A percentile compares a stretch with the other conserved stretches of the same genome.
These are phyloP conservation scores for Poecilia wingei DNA, from an alignment of 2,797 vertebrate genomes.

Conservation along the genomic window DNA sequence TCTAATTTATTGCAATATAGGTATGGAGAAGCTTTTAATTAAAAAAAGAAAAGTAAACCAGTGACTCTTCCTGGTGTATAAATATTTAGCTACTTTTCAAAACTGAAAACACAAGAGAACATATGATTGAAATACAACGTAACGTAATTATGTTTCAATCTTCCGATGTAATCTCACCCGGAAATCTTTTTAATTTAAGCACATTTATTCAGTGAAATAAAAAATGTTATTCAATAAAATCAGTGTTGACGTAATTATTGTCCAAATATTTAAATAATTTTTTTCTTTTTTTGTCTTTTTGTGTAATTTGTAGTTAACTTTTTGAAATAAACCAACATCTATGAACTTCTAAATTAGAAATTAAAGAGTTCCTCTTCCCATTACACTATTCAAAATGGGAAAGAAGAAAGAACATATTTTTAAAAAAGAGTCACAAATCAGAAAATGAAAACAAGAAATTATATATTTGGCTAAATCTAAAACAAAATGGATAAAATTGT, in stretches of 20 bases:
- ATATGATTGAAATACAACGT: background rate
- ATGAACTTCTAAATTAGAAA: background rate
- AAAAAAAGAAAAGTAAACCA: background rate
- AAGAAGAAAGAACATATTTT: background rate
- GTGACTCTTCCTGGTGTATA: background rate
- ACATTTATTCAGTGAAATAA: background rate
- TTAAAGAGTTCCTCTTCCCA: background rate
- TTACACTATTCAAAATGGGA: background rate
- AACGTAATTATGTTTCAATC: background rate
- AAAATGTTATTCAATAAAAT: background rate
- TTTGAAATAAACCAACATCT: background rate
- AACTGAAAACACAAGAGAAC: background rate
- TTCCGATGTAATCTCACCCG: background rate
- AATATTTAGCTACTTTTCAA: background rate
- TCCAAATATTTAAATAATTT: background rate
- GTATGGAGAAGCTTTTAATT: background rate
- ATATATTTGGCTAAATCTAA: background rate
- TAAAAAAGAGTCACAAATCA: background rate
- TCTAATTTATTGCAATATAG: background rate
- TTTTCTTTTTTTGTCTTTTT: background rate
- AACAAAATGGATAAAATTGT: background rate
- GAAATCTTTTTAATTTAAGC: background rate
- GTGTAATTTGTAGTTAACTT: background rate
- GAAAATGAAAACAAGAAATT: background rate
- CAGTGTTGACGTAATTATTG: background rate